These are phyloP conservation scores for Dunckerocampus dactyliophorus DNA, from an alignment of 2,113 vertebrate genomes.

Conservation along the genomic window DNA sequence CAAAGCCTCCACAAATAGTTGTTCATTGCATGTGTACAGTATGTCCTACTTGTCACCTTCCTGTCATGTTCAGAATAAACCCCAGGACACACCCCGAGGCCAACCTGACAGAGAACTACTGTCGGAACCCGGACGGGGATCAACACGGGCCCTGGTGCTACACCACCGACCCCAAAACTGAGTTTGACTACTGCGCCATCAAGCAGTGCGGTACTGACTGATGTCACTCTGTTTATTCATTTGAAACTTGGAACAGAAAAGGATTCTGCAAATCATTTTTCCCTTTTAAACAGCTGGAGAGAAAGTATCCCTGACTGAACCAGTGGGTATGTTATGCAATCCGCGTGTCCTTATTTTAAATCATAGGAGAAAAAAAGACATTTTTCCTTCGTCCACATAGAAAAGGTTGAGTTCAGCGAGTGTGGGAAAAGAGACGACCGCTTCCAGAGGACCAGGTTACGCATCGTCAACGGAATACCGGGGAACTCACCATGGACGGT, in stretches of 20 bases:
- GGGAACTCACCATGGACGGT: constrained; percentile 97
- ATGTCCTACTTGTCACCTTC: neutral
- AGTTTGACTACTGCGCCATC: constrained; percentile 95
- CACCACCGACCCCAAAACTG: constrained; percentile 84
- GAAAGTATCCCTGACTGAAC: constrained; percentile 60
- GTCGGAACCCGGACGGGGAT: constrained; percentile 88
- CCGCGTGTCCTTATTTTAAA: neutral
- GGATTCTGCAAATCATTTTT: neutral
- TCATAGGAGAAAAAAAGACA: neutral
- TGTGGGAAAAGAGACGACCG: constrained; percentile 83
- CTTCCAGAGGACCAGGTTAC: constrained; percentile 24
- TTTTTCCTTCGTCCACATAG: constrained; percentile 57
- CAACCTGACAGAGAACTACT: constrained; percentile 86
- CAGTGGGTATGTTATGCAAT: constrained; percentile 59
- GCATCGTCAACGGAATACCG: constrained; percentile 80
- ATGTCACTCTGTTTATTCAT: neutral
- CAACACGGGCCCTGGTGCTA: constrained; percentile 96
- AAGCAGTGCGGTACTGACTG: constrained; percentile 78
- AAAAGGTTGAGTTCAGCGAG: constrained; percentile 76
- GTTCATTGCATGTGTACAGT: neutral
- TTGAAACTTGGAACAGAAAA: neutral
- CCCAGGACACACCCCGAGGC: constrained; percentile 74
- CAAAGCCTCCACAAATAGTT: neutral
- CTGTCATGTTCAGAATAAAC: constrained; percentile 75
- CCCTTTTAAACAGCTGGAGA: constrained; percentile 69